Evolutionary conservation across 2,797 vertebrate species (phyloP).

Genomic region (Enteromius treurensis): DNA sequence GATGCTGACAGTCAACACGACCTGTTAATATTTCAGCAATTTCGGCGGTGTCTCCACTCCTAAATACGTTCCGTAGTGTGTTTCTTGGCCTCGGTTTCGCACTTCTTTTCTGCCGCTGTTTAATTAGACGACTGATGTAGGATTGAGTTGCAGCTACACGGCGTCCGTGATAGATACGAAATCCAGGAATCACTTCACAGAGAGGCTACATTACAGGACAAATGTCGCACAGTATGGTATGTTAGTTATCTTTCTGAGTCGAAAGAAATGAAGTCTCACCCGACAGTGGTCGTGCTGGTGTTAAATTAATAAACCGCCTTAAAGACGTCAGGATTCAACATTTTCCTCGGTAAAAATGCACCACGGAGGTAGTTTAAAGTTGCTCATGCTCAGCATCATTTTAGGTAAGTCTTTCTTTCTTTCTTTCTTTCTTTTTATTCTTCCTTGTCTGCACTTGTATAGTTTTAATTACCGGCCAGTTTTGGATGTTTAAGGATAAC

Average conservation of each 20-base stretch:
- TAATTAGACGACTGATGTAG: constrained; percentile 67
- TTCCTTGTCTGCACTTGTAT: neutral
- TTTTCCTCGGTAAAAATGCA: constrained; percentile 47
- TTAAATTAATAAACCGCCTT: constrained; percentile 3
- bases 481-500: neutral
- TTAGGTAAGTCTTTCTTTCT: constrained; percentile 48
- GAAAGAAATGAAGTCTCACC: neutral
- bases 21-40: constrained; percentile 77
- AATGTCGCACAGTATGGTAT: neutral
- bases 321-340: neutral
- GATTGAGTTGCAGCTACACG: constrained; percentile 65
- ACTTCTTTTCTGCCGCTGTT: constrained; percentile 66
- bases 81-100: constrained; percentile 72
- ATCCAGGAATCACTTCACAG: neutral
- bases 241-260: neutral
- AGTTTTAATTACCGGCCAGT: neutral
- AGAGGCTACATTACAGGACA: neutral
- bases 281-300: neutral
- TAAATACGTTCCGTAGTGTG: constrained; percentile 69
- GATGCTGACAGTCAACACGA: constrained; percentile 66
- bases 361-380: neutral
- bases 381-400: constrained; percentile 38
- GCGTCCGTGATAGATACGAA: constrained; percentile 12
- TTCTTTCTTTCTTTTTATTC: neutral
- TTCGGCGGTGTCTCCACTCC: constrained; percentile 59